Base-by-base conservation (phyloP, 2,797 vertebrate species). In the Benthosema pterotum region DNA sequence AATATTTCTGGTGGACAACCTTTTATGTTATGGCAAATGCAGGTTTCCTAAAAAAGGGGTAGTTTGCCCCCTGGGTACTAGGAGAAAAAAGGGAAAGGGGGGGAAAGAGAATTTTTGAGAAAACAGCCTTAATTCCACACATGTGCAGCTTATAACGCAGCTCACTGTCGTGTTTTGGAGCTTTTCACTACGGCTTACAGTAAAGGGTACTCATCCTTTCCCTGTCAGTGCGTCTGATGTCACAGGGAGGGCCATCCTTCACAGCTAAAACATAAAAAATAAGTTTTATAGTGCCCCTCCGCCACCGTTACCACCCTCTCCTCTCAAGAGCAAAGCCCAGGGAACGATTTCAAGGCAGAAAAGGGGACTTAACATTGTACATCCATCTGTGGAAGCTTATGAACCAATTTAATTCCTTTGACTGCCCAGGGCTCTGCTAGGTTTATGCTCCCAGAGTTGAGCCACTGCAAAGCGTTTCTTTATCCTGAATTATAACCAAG, bases 361-460 rank as follows among this genome's bases (percentile, higher is more conserved):
- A 57, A 19, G 45, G 32, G 58, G 61, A 74, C 60, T 74, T 74
- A 75, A 53, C 14, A 54, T 73, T 64, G 61, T 72, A 19, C 57
- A 58, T 64, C 61, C 72, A 69, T 69, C 72, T 71, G 65, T 56
- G 57, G 69, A 72, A 74, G 80, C 80, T 88, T 87, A 83, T 68
- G 67, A 74, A 63, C 22, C 56, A 55, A 51, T 83, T 79, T 80
- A 78, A 83, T 73, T 65, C 73, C 58, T 64, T 14, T 50, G 15
- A 57, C 53, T 69, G 60, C 65, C 62, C 54, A 48, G 52, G 47
- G 65, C 77, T 80, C 67, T 55, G 42, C 57, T 45, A 0, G 58
- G 22, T 74, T 78, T 69, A 76, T 46, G 60, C 75, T 65, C 52
- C 60, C 74, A 69, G 53, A 16, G 19, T 43, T 71, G 48, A 71